Percentiles rank a stretch among this genome's conserved stretches.
These are phyloP conservation scores for Pseudolycoriella hygida DNA, from an alignment of 2,888 invertebrate species.

Conservation along the genomic window DNA sequence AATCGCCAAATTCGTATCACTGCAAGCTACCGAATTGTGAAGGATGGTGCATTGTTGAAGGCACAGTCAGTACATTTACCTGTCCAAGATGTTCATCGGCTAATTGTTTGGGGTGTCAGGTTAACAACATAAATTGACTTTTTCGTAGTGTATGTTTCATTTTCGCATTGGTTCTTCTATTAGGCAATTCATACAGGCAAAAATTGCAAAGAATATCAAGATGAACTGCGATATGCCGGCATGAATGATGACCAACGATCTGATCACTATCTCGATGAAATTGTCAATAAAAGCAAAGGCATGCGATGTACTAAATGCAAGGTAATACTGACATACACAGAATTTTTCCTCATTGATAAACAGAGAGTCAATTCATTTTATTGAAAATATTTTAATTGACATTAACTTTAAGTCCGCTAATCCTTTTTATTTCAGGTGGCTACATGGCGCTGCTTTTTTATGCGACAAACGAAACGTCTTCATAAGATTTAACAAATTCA, in stretches of 20 bases:
- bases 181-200: slow-evolving; percentile 61
- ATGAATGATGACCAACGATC: slow-evolving; percentile 58
- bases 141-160: no score
- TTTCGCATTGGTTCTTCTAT: background rate
- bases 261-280: slow-evolving; percentile 55
- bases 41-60: slow-evolving; percentile 81
- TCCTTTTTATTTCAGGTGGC: no score
- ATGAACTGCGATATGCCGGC: slow-evolving; percentile 42
- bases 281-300: slow-evolving; percentile 70
- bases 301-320: slow-evolving; percentile 74
- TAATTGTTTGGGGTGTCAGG: slow-evolving; percentile 51
- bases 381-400: no score
- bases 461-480: no score
- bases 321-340: slow-evolving; percentile 28
- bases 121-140: no score
- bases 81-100: slow-evolving; percentile 66
- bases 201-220: slow-evolving; percentile 69
- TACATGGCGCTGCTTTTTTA: no score
- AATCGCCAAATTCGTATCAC: slow-evolving; percentile 65
- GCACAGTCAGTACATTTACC: slow-evolving; percentile 63
- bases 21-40: slow-evolving; percentile 78
- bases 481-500: no score
- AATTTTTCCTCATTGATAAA: no score
- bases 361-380: no score
- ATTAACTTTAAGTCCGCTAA: no score